These are phyloP conservation scores for Australoheros scitulus DNA, from an alignment of 2,113 vertebrate genomes.

Conservation along the genomic window DNA sequence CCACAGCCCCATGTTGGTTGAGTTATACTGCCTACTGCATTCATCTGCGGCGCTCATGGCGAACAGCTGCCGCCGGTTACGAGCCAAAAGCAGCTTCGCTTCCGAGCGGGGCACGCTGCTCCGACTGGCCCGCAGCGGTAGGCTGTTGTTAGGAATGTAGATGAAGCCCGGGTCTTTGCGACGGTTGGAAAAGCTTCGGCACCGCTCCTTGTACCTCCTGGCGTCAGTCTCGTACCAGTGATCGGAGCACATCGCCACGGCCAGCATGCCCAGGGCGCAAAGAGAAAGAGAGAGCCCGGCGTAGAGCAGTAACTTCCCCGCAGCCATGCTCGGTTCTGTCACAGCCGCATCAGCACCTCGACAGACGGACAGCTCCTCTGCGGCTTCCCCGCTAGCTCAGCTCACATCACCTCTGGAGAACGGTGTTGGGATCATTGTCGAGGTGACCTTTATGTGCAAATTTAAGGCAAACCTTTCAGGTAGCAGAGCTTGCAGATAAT, in stretches of 20 bases:
- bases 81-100: slow-evolving; percentile 89
- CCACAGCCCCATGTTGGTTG: slow-evolving; percentile 99
- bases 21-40: slow-evolving; percentile 97
- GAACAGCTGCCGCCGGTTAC: slow-evolving; percentile 95
- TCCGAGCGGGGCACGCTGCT: slow-evolving; percentile 85
- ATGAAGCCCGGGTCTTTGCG: slow-evolving; percentile 98
- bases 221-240: slow-evolving; percentile 99
- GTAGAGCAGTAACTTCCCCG: slow-evolving; percentile 97
- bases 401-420: slow-evolving; percentile 72
- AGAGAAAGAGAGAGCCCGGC: slow-evolving; percentile 96
- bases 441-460: background rate
- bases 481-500: background rate
- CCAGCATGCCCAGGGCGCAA: slow-evolving; percentile 97
- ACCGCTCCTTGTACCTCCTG: slow-evolving; percentile 94
- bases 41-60: slow-evolving; percentile 96
- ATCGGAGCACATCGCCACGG: slow-evolving; percentile 97
- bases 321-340: slow-evolving; percentile 90
- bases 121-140: slow-evolving; percentile 93
- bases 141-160: slow-evolving; percentile 99
- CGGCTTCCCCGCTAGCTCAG: slow-evolving; percentile 63
- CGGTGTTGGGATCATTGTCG: slow-evolving; percentile 35
- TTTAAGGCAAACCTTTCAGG: background rate
- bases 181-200: slow-evolving; percentile 94
- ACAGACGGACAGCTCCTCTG: slow-evolving; percentile 82
- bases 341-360: slow-evolving; percentile 85